Conservation (phyloP, 30 jellyfish, hydroid and myxozoan genomes). For the Rhopilema esculentum region DNA sequence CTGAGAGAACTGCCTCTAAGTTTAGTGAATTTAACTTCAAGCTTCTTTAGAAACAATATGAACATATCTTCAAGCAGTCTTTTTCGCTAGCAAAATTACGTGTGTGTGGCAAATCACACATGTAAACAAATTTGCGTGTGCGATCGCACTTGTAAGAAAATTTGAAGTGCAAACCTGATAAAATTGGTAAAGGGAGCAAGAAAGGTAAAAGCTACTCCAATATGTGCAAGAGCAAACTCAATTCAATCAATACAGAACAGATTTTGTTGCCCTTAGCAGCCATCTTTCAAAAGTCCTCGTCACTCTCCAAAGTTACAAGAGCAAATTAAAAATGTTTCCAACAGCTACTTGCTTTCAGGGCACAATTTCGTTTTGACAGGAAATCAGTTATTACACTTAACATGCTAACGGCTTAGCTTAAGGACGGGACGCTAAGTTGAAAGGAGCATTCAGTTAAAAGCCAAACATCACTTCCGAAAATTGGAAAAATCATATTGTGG, state of each 20-base stretch:
- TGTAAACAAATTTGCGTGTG: not conserved
- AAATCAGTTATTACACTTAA: too few species aligned
- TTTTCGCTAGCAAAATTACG: not conserved
- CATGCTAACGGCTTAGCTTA: too few species aligned
- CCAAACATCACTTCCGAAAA: too few species aligned
- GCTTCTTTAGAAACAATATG: too few species aligned
- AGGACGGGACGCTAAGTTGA: too few species aligned
- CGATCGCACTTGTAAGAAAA: not conserved
- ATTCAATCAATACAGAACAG: not conserved
- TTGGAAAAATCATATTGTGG: too few species aligned
- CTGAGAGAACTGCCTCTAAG: too few species aligned
- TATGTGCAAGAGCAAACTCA: not conserved
- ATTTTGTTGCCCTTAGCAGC: not conserved
- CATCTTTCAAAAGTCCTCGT: not conserved
- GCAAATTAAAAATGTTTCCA: not conserved
- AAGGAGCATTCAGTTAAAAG: too few species aligned
- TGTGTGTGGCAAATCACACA: not conserved
- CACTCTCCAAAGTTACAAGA: not conserved
- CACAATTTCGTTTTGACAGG: too few species aligned
- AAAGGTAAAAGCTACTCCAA: not conserved
- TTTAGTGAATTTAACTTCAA: too few species aligned
- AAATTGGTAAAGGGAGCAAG: not conserved
- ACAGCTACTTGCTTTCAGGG: not conserved
- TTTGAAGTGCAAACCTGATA: not conserved
- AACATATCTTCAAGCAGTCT: not conserved